Evolutionary conservation across 2,888 invertebrate species (phyloP).

Genomic region (Athripsodes cinereus): DNA sequence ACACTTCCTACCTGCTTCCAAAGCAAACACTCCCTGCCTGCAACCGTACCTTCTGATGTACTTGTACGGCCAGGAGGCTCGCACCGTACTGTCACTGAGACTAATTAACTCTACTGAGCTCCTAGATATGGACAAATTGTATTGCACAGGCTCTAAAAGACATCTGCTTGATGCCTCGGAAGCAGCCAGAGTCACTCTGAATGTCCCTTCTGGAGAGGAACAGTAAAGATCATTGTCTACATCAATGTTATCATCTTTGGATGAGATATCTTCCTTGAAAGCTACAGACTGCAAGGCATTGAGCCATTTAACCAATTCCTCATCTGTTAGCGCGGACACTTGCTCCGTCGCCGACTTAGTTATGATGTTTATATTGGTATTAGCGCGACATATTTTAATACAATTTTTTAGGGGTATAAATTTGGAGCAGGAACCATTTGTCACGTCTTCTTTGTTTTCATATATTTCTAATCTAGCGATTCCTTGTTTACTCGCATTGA

Average conservation of each 20-base stretch:
- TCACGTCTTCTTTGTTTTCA: slow-evolving; percentile 69
- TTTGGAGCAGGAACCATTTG: slow-evolving; percentile 57
- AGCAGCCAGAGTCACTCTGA: slow-evolving; percentile 68
- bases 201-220: slow-evolving; percentile 76
- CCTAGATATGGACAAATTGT: slow-evolving; percentile 67
- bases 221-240: slow-evolving; percentile 87
- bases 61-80: slow-evolving; percentile 79
- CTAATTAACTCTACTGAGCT: slow-evolving; percentile 70
- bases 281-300: slow-evolving; percentile 74
- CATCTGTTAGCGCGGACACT: slow-evolving; percentile 54
- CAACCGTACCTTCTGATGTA: slow-evolving; percentile 82
- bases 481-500: slow-evolving; percentile 77
- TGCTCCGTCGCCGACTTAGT: slow-evolving; percentile 69
- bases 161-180: slow-evolving; percentile 76
- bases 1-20: slow-evolving; percentile 83
- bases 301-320: slow-evolving; percentile 72
- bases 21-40: slow-evolving; percentile 77
- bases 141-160: slow-evolving; percentile 63
- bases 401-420: slow-evolving; percentile 84
- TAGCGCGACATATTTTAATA: slow-evolving; percentile 70
- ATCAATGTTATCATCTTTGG: slow-evolving; percentile 58
- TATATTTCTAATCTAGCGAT: slow-evolving; percentile 81
- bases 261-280: slow-evolving; percentile 64
- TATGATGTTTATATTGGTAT: slow-evolving; percentile 61
- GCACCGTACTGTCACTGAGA: slow-evolving; percentile 55